Percentiles rank a stretch among this genome's conserved stretches.
These are phyloP conservation scores for Teleogryllus occipitalis DNA, from an alignment of 1,140 invertebrate genomes.

Conservation along the genomic window DNA sequence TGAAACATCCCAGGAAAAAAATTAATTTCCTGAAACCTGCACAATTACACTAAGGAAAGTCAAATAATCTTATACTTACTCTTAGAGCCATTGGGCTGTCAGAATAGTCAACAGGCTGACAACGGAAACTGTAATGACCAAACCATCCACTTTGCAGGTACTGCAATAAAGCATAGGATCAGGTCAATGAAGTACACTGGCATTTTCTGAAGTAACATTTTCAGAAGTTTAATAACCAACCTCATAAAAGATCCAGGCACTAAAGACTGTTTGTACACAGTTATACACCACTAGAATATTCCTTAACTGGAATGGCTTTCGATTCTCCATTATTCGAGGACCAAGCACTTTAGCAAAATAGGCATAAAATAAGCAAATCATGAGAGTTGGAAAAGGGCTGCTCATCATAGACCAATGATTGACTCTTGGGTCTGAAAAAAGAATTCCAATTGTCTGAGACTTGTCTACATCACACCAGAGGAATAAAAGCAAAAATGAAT, in stretches of 20 bases:
- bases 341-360: conserved; percentile 77
- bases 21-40: not conserved
- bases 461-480: not conserved
- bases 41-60: not conserved
- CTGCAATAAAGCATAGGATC: conserved; percentile 14
- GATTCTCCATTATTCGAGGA: conserved; percentile 79
- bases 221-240: conserved; percentile 38
- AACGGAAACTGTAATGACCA: conserved; percentile 81
- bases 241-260: conserved; percentile 87
- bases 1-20: conserved; percentile 30
- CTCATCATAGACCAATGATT: conserved; percentile 86
- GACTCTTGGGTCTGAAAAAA: conserved; percentile 74
- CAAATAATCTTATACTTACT: conserved; percentile 47
- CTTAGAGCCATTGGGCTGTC: conserved; percentile 71
- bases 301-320: conserved; percentile 79
- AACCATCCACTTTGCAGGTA: conserved; percentile 72
- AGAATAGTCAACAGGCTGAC: conserved; percentile 90
- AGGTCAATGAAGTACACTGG: not conserved
- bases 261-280: conserved; percentile 78
- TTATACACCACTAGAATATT: conserved; percentile 80
- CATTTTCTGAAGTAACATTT: not conserved
- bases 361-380: conserved; percentile 74
- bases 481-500: not conserved
- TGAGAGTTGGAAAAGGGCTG: conserved; percentile 79
- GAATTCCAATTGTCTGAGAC: conserved; percentile 22